phyloP scores from a whole-genome alignment of 2,113 vertebrate genomes.

The Tachycineta bicolor region DNA sequence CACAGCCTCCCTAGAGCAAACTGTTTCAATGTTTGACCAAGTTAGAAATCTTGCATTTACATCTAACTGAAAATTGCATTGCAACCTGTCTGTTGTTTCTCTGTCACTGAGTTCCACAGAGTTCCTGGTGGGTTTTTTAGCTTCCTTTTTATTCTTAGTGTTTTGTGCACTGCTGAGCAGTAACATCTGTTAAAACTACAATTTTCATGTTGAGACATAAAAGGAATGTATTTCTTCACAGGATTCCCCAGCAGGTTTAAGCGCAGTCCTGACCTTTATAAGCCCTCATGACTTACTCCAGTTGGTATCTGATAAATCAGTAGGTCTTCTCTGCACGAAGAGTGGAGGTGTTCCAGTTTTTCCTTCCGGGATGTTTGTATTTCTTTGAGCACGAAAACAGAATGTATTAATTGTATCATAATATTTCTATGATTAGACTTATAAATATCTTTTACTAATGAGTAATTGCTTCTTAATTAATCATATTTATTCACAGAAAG shows the following conservation, averaged over 20 bases:
- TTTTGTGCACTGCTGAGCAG: neutral
- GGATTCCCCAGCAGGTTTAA: neutral
- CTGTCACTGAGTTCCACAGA: neutral
- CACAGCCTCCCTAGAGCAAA: neutral
- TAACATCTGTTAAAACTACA: neutral
- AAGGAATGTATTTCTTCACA: neutral
- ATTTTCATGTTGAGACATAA: neutral
- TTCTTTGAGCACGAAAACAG: conserved; percentile 53
- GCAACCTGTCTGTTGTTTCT: neutral
- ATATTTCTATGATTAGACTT: neutral
- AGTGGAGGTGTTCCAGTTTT: conserved; percentile 14
- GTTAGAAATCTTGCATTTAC: neutral
- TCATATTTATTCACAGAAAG: neutral
- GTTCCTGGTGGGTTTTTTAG: neutral
- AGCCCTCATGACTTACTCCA: conserved; percentile 26
- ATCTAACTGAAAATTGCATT: neutral
- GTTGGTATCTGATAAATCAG: conserved; percentile 17
- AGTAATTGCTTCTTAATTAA: neutral
- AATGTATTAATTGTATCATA: neutral
- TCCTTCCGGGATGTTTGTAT: conserved; percentile 8
- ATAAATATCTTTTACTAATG: neutral
- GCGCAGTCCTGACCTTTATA: neutral
- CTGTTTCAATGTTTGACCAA: neutral
- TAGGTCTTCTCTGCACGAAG: conserved; percentile 22
- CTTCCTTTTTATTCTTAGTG: neutral